Conservation (phyloP, 2,113 vertebrate species). For the Solea solea region DNA sequence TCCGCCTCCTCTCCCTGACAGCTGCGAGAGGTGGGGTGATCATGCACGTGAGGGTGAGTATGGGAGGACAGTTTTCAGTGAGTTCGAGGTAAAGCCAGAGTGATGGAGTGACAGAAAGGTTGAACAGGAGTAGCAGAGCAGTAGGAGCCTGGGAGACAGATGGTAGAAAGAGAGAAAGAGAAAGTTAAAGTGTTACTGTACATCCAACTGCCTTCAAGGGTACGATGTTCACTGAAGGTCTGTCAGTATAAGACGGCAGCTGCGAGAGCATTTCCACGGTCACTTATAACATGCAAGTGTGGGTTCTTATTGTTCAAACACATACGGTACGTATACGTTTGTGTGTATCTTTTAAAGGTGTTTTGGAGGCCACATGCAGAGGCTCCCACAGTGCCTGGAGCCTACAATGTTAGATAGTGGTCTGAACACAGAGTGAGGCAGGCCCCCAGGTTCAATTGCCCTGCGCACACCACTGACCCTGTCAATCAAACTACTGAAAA, state of each 20-base stretch:
- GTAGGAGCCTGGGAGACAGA: constrained; percentile 18
- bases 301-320: not conserved
- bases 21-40: constrained; percentile 45
- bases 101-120: constrained; percentile 28
- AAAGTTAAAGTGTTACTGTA: constrained; percentile 1
- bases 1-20: constrained; percentile 60
- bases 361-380: constrained; percentile 31
- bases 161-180: constrained; percentile 6
- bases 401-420: constrained; percentile 56
- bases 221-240: constrained; percentile 8
- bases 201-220: constrained; percentile 20
- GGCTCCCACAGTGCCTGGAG: constrained; percentile 17
- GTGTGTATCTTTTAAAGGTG: constrained; percentile 4
- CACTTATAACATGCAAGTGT: not conserved
- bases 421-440: constrained; percentile 39
- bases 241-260: constrained; percentile 3
- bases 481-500: constrained; percentile 49
- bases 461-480: constrained; percentile 44
- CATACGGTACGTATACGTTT: not conserved
- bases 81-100: not conserved
- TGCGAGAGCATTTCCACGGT: not conserved
- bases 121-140: constrained; percentile 9
- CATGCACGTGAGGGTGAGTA: constrained; percentile 13
- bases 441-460: constrained; percentile 39
- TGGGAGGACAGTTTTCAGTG: not conserved